phyloP scores from a whole-genome alignment of 2,888 invertebrate genomes.

The Bimastos eiseni region DNA sequence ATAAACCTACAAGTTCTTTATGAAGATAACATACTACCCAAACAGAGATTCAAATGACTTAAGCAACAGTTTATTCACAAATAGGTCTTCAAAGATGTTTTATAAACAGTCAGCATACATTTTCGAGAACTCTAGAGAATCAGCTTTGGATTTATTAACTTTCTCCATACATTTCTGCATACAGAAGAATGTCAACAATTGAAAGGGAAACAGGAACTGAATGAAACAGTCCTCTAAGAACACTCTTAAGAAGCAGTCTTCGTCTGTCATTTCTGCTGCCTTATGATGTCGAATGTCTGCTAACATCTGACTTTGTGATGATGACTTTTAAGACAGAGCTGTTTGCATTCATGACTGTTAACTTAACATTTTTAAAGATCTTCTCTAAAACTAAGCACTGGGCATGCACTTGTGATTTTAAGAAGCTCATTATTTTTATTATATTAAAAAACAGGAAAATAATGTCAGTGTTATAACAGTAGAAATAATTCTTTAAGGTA shows the following conservation, averaged over 20 bases:
- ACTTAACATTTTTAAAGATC: too few species aligned
- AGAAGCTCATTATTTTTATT: too few species aligned
- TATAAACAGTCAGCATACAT: neutral
- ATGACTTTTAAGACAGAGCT: neutral
- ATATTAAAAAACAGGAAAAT: too few species aligned
- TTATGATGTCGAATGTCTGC: neutral
- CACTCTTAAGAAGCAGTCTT: too few species aligned
- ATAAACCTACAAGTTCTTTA: neutral
- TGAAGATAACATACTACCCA: neutral
- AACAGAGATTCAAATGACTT: neutral
- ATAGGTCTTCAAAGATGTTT: too few species aligned
- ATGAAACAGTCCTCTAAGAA: neutral
- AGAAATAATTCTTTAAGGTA: too few species aligned
- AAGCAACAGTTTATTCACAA: neutral
- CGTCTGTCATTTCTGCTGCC: neutral
- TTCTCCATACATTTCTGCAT: neutral
- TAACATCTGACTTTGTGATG: neutral
- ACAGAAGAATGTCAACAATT: neutral
- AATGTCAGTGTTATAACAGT: neutral
- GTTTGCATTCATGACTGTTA: too few species aligned
- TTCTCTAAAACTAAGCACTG: too few species aligned
- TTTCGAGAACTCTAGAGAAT: neutral
- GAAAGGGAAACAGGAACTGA: neutral
- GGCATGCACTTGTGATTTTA: too few species aligned
- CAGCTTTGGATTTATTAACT: neutral